Conservation (phyloP, 23 tunicate genomes). For the Trididemnum miniatum region DNA sequence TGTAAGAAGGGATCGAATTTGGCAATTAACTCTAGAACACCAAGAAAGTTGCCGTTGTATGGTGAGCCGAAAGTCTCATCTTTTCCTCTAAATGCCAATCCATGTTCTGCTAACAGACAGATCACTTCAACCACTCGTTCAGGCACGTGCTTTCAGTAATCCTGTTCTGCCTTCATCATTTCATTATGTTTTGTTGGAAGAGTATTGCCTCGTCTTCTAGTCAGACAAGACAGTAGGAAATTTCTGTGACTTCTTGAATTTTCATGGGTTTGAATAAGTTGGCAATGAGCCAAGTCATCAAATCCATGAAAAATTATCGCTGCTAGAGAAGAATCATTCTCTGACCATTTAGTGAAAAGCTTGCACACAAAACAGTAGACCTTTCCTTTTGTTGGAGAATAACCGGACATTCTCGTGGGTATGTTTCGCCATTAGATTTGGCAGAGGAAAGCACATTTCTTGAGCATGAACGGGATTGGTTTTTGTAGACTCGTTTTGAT, state of each 20-base stretch:
- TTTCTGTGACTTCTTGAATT: constrained; percentile 26
- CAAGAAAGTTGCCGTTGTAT: constrained; percentile 36
- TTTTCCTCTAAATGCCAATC: constrained; percentile 32
- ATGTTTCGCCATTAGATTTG: constrained; percentile 27
- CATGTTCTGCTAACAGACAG: constrained; percentile 3
- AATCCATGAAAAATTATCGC: constrained; percentile 31
- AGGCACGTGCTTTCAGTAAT: constrained; percentile 44
- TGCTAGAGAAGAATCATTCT: constrained; percentile 20
- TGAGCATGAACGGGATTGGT: constrained; percentile 11
- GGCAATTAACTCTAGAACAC: constrained; percentile 24
- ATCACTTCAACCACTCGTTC: constrained; percentile 32
- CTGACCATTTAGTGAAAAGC: constrained; percentile 6
- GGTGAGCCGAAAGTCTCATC: constrained; percentile 43
- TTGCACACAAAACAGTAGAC: constrained; percentile 20
- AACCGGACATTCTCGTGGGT: constrained; percentile 17
- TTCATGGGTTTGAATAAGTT: constrained; percentile 33
- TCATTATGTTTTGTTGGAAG: constrained; percentile 37
- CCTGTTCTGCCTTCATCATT: constrained; percentile 32
- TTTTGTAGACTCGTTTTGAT: constrained; percentile 31
- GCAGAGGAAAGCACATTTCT: background rate
- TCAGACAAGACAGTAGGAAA: constrained; percentile 15
- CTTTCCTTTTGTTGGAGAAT: constrained; percentile 6
- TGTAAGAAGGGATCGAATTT: constrained; percentile 50
- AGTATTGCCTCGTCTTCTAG: constrained; percentile 38
- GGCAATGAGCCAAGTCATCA: constrained; percentile 27